These are phyloP conservation scores for Reticulitermes speratus DNA, from an alignment of 1,140 invertebrate species.

Conservation along the genomic window DNA sequence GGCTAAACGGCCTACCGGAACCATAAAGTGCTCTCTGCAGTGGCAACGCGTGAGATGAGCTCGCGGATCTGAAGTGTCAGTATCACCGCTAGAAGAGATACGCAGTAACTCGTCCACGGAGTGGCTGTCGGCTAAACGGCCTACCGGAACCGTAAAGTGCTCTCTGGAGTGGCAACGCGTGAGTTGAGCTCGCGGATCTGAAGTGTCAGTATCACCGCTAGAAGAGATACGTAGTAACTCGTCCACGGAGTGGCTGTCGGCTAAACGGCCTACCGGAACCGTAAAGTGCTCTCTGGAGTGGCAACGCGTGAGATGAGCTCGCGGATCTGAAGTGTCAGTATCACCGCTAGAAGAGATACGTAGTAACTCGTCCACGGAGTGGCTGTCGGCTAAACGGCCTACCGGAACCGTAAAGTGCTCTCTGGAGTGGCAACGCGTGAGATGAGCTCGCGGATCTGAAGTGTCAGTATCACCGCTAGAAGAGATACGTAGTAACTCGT, in stretches of 20 bases:
- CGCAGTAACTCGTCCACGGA: neutral
- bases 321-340: too few relatives aligned
- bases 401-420: neutral
- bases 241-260: neutral
- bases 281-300: neutral
- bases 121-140: neutral
- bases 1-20: neutral
- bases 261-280: neutral
- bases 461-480: too few relatives aligned
- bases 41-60: neutral
- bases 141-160: neutral
- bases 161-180: neutral
- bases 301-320: neutral
- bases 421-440: neutral
- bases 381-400: conserved; percentile 1
- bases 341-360: neutral
- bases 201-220: too few relatives aligned
- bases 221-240: neutral
- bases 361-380: neutral
- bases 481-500: neutral
- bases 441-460: too few relatives aligned
- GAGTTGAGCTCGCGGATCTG: too few relatives aligned
- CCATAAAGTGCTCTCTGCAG: neutral
- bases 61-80: too few relatives aligned
- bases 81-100: neutral